Evolutionary conservation across 2,888 invertebrate genomes (phyloP), one percentile per base, ranked within the genome.

Genomic region (Scaptomyza parva): DNA sequence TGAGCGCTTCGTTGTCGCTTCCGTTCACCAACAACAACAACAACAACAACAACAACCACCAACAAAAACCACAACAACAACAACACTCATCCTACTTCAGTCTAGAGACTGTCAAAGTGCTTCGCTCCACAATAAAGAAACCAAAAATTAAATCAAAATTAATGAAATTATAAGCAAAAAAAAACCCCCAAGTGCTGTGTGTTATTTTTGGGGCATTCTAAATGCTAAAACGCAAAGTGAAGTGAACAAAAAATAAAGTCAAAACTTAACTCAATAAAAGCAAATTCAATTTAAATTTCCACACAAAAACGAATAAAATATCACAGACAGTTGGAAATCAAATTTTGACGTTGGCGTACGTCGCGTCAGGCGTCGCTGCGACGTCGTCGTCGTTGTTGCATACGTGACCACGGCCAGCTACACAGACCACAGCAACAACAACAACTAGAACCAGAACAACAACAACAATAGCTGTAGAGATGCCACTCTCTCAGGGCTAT

Each of bases 401-500:
- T 88, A 80, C 86, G 85, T 88, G 86, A 85, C 80, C 59, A 66
- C 79, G 62, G 73, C 50, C 84, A 76, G 67, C 75, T 76, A 57
- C 35, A 28, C 53, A n/a, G n/a, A 45, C 17, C 43, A n/a, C 20
- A 51, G 7, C 22, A 58, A 18, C 20, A 52, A 14, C 26, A 55
- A 18, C 22, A 60, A n/a, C 47, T 59, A 9, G 14, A 41, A 17
- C 45, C 52, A 6, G 37, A 54, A 28, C 8, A 33, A 12, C 3
- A 44, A 30, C 18, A 67, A 64, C 68, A 67, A 59, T 65, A 70
- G 61, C 65, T 66, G 64, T 48, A 78, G 63, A 48, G 22, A 90
- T 90, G 89, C 89, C 90, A 65, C 88, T 90, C 53, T 89, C 90
- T 37, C 89, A 90, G 68, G 89, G 88, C 33, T 88, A 74, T 44